These are phyloP conservation scores for Leistus spinibarbis DNA, from an alignment of 2,888 invertebrate species.

Conservation along the genomic window DNA sequence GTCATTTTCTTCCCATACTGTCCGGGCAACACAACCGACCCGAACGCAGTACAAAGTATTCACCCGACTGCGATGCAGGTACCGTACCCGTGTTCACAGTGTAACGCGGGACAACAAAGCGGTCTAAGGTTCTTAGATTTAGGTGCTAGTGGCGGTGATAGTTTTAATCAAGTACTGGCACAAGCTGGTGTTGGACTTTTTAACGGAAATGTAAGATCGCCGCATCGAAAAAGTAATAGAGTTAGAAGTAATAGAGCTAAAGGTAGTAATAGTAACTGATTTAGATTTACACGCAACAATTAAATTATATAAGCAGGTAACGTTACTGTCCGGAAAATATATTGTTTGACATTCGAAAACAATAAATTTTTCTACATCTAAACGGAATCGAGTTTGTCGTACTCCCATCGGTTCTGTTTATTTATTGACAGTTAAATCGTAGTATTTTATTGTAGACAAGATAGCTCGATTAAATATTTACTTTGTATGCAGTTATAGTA, in stretches of 20 bases:
- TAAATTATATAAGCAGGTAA: constrained; percentile 9
- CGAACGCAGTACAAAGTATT: constrained; percentile 60
- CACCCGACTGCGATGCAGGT: constrained; percentile 67
- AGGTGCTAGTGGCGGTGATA: constrained; percentile 40
- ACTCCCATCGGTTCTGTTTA: constrained; percentile 24
- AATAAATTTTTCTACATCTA: neutral
- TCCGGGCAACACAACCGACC: constrained; percentile 60
- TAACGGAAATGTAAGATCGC: constrained; percentile 44
- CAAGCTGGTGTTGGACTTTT: constrained; percentile 45
- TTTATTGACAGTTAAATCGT: neutral
- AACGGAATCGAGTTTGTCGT: neutral
- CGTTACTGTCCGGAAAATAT: neutral
- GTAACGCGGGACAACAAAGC: constrained; percentile 51
- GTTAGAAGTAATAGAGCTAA: constrained; percentile 37
- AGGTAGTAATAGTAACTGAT: constrained; percentile 9
- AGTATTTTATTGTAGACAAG: constrained; percentile 36
- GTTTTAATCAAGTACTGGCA: constrained; percentile 47
- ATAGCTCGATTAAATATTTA: constrained; percentile 3
- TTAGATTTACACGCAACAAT: neutral
- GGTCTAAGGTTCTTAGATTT: constrained; percentile 26
- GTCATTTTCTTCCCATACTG: constrained; percentile 74
- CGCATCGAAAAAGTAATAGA: constrained; percentile 44
- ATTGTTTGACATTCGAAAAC: neutral
- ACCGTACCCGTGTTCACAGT: constrained; percentile 67
- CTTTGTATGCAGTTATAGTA: constrained; percentile 5